phyloP scores from a whole-genome alignment of 1,140 invertebrate species.

The Limonius californicus region DNA sequence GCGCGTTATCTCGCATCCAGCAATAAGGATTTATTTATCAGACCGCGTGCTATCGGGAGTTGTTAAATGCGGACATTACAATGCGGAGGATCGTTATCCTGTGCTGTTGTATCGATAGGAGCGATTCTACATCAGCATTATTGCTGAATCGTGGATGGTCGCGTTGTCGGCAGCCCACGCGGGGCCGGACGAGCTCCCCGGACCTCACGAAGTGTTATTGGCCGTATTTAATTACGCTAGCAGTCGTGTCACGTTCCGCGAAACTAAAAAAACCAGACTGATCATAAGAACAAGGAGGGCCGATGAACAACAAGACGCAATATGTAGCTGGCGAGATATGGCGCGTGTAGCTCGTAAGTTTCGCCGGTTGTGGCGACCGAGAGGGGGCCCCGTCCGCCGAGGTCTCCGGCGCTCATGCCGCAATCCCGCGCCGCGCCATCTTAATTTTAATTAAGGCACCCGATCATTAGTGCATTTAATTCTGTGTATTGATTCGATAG shows the following conservation, averaged over 20 bases:
- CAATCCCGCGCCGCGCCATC: slow-evolving; percentile 27
- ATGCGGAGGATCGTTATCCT: slow-evolving; percentile 45
- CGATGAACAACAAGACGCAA: slow-evolving; percentile 29
- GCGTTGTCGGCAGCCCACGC: slow-evolving; percentile 38
- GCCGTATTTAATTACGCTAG: slow-evolving; percentile 19
- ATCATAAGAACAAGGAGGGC: slow-evolving; percentile 19
- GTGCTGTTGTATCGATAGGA: slow-evolving; percentile 39
- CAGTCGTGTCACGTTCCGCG: slow-evolving; percentile 19
- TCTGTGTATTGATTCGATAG: slow-evolving; percentile 35
- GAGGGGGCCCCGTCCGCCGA: neutral
- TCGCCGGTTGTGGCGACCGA: neutral
- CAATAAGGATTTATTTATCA: slow-evolving; percentile 44
- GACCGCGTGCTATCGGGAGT: slow-evolving; percentile 40
- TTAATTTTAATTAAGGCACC: slow-evolving; percentile 41
- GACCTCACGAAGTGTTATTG: slow-evolving; percentile 21
- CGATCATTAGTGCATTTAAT: slow-evolving; percentile 26
- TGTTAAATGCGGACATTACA: slow-evolving; percentile 47
- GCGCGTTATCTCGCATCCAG: slow-evolving; percentile 37
- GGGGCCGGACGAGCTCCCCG: slow-evolving; percentile 19
- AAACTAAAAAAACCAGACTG: slow-evolving; percentile 22
- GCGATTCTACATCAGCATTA: slow-evolving; percentile 44
- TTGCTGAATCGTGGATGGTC: slow-evolving; percentile 45
- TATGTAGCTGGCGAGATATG: slow-evolving; percentile 36
- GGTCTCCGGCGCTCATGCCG: neutral
- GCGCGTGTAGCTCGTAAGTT: slow-evolving; percentile 35